phyloP scores from a whole-genome alignment of 2,113 vertebrate species.

The Seriola rivoliana region DNA sequence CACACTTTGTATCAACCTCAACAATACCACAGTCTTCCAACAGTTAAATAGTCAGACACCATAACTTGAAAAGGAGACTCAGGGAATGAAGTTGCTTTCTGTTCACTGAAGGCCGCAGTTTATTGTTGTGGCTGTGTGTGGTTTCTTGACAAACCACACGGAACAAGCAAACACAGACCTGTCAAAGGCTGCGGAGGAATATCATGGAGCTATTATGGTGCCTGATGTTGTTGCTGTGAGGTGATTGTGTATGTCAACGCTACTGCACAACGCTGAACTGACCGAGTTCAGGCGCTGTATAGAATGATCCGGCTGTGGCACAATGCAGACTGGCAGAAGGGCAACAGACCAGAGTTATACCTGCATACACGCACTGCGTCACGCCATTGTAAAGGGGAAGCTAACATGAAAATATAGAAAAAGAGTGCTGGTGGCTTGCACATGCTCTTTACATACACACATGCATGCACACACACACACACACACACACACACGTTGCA shows the following conservation, averaged over 20 bases:
- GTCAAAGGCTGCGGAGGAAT: slow-evolving; percentile 21
- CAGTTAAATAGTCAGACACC: slow-evolving; percentile 29
- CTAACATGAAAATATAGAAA: not conserved
- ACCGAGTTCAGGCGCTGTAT: slow-evolving; percentile 1
- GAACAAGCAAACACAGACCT: slow-evolving; percentile 43
- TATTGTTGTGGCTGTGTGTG: slow-evolving; percentile 58
- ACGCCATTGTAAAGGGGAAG: not conserved
- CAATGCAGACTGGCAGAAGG: not conserved
- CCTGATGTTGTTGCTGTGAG: slow-evolving; percentile 8
- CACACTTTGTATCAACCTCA: slow-evolving; percentile 52
- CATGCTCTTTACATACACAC: slow-evolving; percentile 11
- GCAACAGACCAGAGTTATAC: slow-evolving; percentile 2
- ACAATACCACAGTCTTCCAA: slow-evolving; percentile 27
- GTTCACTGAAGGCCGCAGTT: slow-evolving; percentile 36
- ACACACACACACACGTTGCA: slow-evolving; percentile 12
- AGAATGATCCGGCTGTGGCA: slow-evolving; percentile 4
- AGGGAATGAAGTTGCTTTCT: slow-evolving; percentile 33
- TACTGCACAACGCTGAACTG: not conserved
- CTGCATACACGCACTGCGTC: not conserved
- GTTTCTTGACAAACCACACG: slow-evolving; percentile 62
- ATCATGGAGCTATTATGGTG: slow-evolving; percentile 24
- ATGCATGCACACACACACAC: slow-evolving; percentile 13
- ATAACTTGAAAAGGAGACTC: slow-evolving; percentile 29
- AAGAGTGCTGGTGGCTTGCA: not conserved
- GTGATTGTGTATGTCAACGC: slow-evolving; percentile 32